These are phyloP conservation scores for Paragorgia papillata DNA, from an alignment of 92 coral and sea anemone species.

Conservation along the genomic window DNA sequence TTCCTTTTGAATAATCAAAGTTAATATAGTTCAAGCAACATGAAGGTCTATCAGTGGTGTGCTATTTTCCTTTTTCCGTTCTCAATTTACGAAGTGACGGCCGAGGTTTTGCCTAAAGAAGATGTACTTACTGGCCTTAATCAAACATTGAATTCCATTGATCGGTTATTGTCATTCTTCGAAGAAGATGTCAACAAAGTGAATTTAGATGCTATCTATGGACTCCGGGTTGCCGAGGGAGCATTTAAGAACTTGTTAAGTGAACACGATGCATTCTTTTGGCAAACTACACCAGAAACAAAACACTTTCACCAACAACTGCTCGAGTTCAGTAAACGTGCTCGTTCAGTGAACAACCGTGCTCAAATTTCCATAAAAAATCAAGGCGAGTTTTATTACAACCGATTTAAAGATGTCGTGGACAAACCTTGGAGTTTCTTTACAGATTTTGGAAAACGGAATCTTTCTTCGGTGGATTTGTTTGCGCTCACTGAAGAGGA, in stretches of 20 bases:
- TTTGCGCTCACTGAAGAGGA: background rate
- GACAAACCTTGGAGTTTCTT: conserved; percentile 35
- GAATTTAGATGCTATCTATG: conserved; percentile 28
- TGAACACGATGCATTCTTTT: background rate
- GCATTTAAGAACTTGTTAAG: background rate
- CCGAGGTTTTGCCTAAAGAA: too few species aligned
- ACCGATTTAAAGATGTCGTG: conserved; percentile 15
- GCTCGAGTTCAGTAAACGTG: background rate
- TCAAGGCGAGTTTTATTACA: conserved; percentile 6
- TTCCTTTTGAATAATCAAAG: too few species aligned
- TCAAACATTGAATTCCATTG: background rate
- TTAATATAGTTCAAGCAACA: too few species aligned
- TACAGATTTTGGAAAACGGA: conserved; percentile 3
- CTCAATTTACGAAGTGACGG: background rate
- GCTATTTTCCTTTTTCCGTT: background rate
- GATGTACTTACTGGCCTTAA: background rate
- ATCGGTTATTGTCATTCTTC: conserved; percentile 6
- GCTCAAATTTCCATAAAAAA: conserved; percentile 14
- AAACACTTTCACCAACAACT: background rate
- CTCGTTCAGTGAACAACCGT: background rate
- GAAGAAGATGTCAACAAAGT: conserved; percentile 7
- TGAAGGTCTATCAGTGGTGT: too few species aligned
- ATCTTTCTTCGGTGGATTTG: background rate
- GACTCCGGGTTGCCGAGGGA: conserved; percentile 21
- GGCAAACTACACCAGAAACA: background rate